Evolutionary conservation across 2,888 invertebrate genomes (phyloP).

Genomic region (Stenodema calcarata): DNA sequence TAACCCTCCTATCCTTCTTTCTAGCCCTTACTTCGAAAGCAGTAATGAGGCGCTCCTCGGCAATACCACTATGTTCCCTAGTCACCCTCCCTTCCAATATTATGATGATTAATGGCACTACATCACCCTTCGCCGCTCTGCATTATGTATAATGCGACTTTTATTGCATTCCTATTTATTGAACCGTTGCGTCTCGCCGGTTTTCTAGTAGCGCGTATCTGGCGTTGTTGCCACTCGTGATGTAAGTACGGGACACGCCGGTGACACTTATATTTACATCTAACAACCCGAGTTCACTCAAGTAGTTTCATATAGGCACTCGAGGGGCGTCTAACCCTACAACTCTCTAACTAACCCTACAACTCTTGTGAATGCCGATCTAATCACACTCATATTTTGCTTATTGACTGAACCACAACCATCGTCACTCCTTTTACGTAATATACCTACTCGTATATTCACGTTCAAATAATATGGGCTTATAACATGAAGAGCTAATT

Average conservation of each 20-base stretch:
- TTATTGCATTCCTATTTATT: constrained; percentile 38
- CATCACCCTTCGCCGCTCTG: constrained; percentile 38
- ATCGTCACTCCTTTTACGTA: too few species aligned
- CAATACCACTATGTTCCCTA: neutral
- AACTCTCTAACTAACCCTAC: too few species aligned
- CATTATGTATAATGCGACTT: constrained; percentile 45
- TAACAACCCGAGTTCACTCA: too few species aligned
- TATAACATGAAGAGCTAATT: too few species aligned
- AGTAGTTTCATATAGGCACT: too few species aligned
- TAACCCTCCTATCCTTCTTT: neutral
- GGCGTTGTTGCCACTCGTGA: neutral
- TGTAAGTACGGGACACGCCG: neutral
- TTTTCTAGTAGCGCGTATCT: neutral
- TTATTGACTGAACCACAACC: too few species aligned
- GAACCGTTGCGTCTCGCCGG: neutral
- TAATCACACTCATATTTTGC: too few species aligned
- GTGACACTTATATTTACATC: too few species aligned
- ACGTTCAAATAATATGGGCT: too few species aligned
- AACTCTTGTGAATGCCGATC: too few species aligned
- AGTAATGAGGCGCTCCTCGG: constrained; percentile 31
- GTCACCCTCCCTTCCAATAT: constrained; percentile 29
- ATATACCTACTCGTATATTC: too few species aligned
- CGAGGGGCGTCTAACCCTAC: too few species aligned
- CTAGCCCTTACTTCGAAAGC: neutral
- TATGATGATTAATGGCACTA: constrained; percentile 44